Conservation (phyloP, 2,113 vertebrate genomes). For the Geothlypis trichas region DNA sequence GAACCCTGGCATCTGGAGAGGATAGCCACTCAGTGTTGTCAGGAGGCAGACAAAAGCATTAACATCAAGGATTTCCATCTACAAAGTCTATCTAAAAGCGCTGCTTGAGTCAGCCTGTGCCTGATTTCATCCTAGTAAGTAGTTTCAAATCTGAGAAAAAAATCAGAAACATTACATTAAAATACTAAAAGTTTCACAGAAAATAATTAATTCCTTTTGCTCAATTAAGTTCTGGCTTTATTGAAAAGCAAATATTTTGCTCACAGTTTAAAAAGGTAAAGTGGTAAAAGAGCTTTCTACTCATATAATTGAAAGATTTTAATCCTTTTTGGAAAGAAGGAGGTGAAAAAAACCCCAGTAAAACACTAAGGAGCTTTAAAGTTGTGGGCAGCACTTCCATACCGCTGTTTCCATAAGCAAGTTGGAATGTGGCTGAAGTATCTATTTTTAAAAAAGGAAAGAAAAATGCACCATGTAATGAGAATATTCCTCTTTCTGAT, state of each 20-base stretch:
- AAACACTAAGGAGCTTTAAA: not conserved
- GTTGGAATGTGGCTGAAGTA: not conserved
- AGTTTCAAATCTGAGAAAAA: not conserved
- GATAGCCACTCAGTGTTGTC: not conserved
- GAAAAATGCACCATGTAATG: not conserved
- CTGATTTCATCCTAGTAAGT: not conserved
- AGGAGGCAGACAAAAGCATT: not conserved
- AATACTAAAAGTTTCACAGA: not conserved
- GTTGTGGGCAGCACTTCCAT: not conserved
- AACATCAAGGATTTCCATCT: not conserved
- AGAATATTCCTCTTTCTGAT: not conserved
- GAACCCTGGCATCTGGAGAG: not conserved
- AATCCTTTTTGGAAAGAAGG: not conserved
- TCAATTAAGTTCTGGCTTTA: not conserved
- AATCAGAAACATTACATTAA: not conserved
- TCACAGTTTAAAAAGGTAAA: not conserved
- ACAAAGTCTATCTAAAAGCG: not conserved
- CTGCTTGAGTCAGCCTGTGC: not conserved
- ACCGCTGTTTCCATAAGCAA: not conserved
- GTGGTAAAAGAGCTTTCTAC: not conserved
- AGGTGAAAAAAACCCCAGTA: accelerated
- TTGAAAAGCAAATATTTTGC: not conserved
- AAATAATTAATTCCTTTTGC: not conserved
- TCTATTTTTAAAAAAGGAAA: not conserved
- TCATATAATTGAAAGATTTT: not conserved